Conservation (phyloP, 2,797 vertebrate genomes). For the Rhincodon typus region DNA sequence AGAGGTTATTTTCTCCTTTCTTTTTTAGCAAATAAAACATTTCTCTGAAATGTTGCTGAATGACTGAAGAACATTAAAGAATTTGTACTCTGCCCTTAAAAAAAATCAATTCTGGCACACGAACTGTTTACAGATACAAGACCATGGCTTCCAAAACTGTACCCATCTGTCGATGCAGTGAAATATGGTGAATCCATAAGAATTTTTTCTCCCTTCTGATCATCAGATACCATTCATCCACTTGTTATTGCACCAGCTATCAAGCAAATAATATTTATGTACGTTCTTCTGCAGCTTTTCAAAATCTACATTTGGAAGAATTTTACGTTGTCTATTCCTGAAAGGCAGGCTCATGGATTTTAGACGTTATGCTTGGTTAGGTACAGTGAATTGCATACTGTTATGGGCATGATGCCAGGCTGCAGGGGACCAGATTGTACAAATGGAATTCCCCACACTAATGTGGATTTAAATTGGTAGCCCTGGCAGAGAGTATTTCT, state of each 20-base stretch:
- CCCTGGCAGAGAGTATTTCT: not conserved
- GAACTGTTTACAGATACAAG: not conserved
- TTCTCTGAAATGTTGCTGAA: not conserved
- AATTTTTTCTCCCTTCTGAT: not conserved
- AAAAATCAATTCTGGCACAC: not conserved
- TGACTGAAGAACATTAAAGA: not conserved
- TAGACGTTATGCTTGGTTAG: slow-evolving; percentile 12
- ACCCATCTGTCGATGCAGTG: not conserved
- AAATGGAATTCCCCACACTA: slow-evolving; percentile 21
- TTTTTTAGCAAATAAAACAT: not conserved
- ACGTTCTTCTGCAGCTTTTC: not conserved
- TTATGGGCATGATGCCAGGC: slow-evolving; percentile 7
- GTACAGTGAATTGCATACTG: not conserved
- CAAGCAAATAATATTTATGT: not conserved
- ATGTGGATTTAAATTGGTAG: slow-evolving; percentile 11
- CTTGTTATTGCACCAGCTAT: not conserved
- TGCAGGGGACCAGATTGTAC: slow-evolving; percentile 3
- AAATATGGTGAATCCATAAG: not conserved
- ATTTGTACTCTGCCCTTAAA: not conserved
- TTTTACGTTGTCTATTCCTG: not conserved
- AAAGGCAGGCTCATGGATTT: not conserved
- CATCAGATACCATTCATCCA: not conserved
- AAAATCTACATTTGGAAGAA: not conserved
- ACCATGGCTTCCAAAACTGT: not conserved
- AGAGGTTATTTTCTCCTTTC: not conserved